phyloP scores from a whole-genome alignment of 1,140 invertebrate species.

The Aphelenchoides besseyi region DNA sequence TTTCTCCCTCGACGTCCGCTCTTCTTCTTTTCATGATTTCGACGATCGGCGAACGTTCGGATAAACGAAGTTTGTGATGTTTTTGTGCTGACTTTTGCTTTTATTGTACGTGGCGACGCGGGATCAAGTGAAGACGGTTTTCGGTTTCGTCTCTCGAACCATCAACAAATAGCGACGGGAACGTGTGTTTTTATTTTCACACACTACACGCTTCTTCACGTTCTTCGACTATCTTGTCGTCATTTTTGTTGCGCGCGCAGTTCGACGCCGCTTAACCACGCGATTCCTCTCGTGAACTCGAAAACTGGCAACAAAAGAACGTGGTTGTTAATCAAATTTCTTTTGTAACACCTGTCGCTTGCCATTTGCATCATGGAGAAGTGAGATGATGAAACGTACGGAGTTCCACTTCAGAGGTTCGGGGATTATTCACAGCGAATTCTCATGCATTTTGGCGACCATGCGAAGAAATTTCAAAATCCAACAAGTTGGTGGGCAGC shows the following conservation, averaged over 20 bases:
- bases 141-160: conserved; percentile 1
- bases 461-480: too few species aligned
- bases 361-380: not conserved
- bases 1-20: not conserved
- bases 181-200: not conserved
- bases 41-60: not conserved
- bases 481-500: too few species aligned
- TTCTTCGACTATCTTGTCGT: not conserved
- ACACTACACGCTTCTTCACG: conserved; percentile 1
- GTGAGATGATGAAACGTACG: conserved; percentile 2
- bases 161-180: not conserved
- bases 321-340: too few species aligned
- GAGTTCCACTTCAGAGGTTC: not conserved
- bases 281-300: too few species aligned
- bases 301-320: too few species aligned
- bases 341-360: too few species aligned
- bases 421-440: conserved; percentile 1
- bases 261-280: too few species aligned
- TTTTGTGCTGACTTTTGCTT: not conserved
- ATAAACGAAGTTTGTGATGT: too few species aligned
- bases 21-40: not conserved
- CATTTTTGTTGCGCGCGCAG: not conserved
- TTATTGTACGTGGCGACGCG: not conserved
- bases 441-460: too few species aligned
- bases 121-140: not conserved